Percentiles rank a stretch among this genome's conserved stretches.
Conservation (phyloP, 2,888 invertebrate genomes). For the Rosalia funebris region DNA sequence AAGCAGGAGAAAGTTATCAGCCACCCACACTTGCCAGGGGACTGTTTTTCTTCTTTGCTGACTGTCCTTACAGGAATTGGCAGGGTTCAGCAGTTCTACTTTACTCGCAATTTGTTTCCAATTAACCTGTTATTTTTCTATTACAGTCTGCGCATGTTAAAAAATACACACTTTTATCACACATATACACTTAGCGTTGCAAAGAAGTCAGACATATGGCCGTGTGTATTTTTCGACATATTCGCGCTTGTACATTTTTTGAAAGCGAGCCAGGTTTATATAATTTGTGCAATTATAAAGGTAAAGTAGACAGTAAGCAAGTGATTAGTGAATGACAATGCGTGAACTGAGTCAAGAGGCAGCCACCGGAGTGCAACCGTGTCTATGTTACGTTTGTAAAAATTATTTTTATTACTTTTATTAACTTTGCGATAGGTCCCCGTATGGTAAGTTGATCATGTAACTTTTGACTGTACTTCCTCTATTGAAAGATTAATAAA, state of each 20-base stretch:
- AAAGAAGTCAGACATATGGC: constrained; percentile 1
- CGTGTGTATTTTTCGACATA: constrained; percentile 33
- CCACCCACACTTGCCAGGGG: constrained; percentile 44
- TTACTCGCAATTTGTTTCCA: constrained; percentile 28
- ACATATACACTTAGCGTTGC: background rate
- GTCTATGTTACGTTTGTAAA: constrained; percentile 39
- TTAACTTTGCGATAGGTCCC: constrained; percentile 42
- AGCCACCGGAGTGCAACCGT: constrained; percentile 29
- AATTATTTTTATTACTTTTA: constrained; percentile 34
- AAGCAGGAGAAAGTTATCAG: constrained; percentile 44
- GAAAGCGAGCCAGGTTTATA: constrained; percentile 20
- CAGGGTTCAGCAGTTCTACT: constrained; percentile 39
- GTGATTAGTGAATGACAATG: constrained; percentile 34
- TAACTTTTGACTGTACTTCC: constrained; percentile 46
- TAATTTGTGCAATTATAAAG: constrained; percentile 28
- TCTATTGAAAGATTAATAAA: constrained; percentile 48
- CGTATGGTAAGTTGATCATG: constrained; percentile 50
- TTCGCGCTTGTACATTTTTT: constrained; percentile 15
- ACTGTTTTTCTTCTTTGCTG: constrained; percentile 47
- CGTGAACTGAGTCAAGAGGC: constrained; percentile 28
- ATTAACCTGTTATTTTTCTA: constrained; percentile 35
- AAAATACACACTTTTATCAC: constrained; percentile 25
- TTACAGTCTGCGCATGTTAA: constrained; percentile 36
- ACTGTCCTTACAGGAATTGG: constrained; percentile 42
- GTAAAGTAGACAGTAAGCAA: constrained; percentile 28